Evolutionary conservation across 2,113 vertebrate genomes (phyloP), one percentile per base, ranked within the genome.

Genomic region (Cathartes aura): DNA sequence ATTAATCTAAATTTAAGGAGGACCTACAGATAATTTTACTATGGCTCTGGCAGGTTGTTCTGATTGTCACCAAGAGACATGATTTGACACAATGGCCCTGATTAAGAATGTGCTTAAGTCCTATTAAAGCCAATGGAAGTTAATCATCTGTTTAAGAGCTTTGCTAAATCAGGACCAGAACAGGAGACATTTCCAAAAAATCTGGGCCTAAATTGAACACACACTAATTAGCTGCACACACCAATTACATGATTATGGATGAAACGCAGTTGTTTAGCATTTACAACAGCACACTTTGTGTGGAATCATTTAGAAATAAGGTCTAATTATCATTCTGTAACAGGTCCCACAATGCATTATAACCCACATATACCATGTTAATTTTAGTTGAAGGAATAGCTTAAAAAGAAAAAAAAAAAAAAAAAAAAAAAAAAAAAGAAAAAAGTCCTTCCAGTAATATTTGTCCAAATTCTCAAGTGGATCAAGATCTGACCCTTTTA

Each of bases 111-210:
- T 97, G 89, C 92, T 97, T 97, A 97, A 97, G 94, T 96, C 95
- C 89, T 96, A 93, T 93, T 96, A 97, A 96, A 97, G 97, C 91
- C 97, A 96, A 91, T 94, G 93, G 95, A 95, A 95, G 93, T 96
- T 96, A 97, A 96, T 96, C 89, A 97, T 92, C 93, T 95, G 95
- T 97, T 97, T 97, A 96, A 96, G 94, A 91, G 96, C 97, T 97
- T 97, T 97, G 87, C 94, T 97, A 97, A 97, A 97, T 97, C 93
- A 97, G 96, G 96, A 97, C 89, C 95, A 96, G 91, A 96, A 97
- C 42, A 91, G 91, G 91, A 97, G 95, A 94, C 73, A 95, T 96
- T 97, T 96, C 96, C 95, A 97, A 97, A 97, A 97, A 97, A 93
- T 95, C 89, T 91, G 53, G 81, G 83, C 87, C 93, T 95, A 85